Base-by-base conservation (phyloP, 2,113 vertebrate species). In the Dicaeum eximium region DNA sequence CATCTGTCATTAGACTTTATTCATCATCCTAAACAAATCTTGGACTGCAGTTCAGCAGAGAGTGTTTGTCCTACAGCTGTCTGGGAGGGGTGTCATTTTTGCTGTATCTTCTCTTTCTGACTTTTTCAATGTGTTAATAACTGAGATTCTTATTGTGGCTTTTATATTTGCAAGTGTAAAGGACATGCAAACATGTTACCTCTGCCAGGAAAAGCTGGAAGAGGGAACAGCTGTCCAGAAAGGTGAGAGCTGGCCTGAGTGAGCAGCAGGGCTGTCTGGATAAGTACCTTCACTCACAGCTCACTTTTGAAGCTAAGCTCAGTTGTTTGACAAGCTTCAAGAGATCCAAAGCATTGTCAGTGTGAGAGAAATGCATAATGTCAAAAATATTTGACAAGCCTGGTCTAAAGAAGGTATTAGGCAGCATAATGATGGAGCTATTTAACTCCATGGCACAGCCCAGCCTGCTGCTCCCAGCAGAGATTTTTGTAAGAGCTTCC, bases 1-100 rank as follows among this genome's bases (percentile, higher is more conserved):
- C 85, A 90, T 65, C 86, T 91, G 65, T 88, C 95, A 94, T 96
- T 94, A 69, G 31, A 40, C 64, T 47, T 92, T 93, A 86, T 83
- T 91, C 86, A 80, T 91, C 73, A 85, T 62, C 48, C 75, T 70
- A 95, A 87, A 80, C 40, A 86, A 83, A 88, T 73, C 66, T 74
- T n/a, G 25, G 51, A 54, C 1, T 9, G 40, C 48, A 57, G 58
- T 28, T 92, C 66, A 51, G 53, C 84, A 89, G 20, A 53, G 33
- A 54, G 9, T 4, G 11, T 27, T 6, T 57, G 56, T 95, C 65
- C 58, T 77, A 42, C 67, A 47, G 1, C 38, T 62, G 21, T 37
- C 84, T 62, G 61, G 19, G 65, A 57, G 45, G 79, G 79, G 28
- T 58, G 57, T 40, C 24, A 14, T 73, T 78, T 73, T 58, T 61